These are phyloP conservation scores for Geococcyx californianus DNA, from an alignment of 2,113 vertebrate species.

Conservation along the genomic window DNA sequence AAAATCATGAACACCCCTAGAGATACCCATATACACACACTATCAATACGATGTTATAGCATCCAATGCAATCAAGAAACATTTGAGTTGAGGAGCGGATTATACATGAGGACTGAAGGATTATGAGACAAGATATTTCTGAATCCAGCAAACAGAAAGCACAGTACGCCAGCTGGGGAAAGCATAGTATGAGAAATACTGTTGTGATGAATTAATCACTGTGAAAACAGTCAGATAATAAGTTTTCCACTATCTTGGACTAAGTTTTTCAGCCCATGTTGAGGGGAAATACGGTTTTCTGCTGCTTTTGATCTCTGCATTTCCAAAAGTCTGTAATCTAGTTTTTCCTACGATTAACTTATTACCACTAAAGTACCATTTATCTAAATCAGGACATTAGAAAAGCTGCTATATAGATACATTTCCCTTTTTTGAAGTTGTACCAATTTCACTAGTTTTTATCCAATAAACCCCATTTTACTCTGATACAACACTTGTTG, in stretches of 20 bases:
- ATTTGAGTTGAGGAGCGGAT: constrained; percentile 60
- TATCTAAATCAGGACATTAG: neutral
- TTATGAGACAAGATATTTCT: constrained; percentile 64
- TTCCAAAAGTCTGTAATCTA: neutral
- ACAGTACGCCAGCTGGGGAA: constrained; percentile 17
- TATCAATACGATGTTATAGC: constrained; percentile 63
- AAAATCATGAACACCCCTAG: constrained; percentile 54
- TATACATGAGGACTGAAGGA: constrained; percentile 51
- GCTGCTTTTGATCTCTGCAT: neutral
- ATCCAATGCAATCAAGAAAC: constrained; percentile 67
- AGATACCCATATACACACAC: constrained; percentile 42
- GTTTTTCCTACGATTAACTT: constrained; percentile 10
- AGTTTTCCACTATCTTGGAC: neutral
- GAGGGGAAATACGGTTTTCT: neutral
- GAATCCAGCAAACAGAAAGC: constrained; percentile 58
- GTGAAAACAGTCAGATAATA: constrained; percentile 12
- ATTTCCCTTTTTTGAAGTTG: neutral
- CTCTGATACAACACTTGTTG: neutral
- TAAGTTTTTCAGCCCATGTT: neutral
- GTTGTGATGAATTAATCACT: constrained; percentile 46
- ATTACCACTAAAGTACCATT: neutral
- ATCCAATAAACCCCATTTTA: neutral
- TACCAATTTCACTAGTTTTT: neutral
- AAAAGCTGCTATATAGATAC: neutral
- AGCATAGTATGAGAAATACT: constrained; percentile 3